phyloP scores from a whole-genome alignment of 2,113 vertebrate species.

The Sylvietta virens region DNA sequence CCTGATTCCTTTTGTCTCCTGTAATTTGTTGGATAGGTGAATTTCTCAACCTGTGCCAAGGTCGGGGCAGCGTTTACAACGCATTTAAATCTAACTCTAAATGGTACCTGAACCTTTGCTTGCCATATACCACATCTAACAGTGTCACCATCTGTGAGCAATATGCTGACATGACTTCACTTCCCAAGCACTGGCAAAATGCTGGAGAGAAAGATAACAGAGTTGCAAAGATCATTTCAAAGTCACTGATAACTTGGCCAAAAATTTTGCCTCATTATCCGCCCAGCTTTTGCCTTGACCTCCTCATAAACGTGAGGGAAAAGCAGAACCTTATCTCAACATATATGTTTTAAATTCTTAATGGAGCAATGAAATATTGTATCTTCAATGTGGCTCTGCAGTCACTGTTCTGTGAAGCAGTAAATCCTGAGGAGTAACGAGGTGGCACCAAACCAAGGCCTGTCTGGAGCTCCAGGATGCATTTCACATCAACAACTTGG shows the following conservation, averaged over 20 bases:
- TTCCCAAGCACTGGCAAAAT: neutral
- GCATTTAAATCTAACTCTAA: neutral
- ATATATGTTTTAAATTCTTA: neutral
- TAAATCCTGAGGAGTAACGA: neutral
- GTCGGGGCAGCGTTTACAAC: neutral
- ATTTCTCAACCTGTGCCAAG: neutral
- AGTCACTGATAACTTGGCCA: neutral
- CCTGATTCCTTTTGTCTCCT: neutral
- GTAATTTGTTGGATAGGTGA: neutral
- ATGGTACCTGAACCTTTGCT: neutral
- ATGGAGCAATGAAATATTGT: neutral
- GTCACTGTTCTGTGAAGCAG: neutral
- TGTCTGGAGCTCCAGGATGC: neutral
- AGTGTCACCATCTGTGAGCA: constrained; percentile 25
- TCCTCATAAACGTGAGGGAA: neutral
- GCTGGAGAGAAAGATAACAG: neutral
- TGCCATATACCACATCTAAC: neutral
- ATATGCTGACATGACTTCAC: neutral
- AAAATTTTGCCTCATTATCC: neutral
- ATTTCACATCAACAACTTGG: neutral
- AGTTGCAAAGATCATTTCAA: neutral
- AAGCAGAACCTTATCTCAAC: neutral
- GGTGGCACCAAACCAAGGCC: neutral
- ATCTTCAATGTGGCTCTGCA: neutral
- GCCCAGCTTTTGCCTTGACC: neutral